phyloP scores from a whole-genome alignment of 2,888 invertebrate genomes.

The Ichneumoninae sp. region DNA sequence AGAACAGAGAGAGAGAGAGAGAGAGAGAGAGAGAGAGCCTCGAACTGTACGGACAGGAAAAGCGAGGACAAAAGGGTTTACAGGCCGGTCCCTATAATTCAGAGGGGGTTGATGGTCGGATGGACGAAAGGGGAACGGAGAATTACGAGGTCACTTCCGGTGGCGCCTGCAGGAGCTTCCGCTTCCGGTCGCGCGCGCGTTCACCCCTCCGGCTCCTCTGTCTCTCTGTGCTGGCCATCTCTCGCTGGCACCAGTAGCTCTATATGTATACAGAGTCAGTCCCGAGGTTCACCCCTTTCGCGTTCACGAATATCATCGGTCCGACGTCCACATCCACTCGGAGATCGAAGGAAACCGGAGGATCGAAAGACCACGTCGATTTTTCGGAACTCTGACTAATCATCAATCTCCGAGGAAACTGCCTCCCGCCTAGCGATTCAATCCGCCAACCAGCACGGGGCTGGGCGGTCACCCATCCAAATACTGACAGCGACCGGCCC shows the following conservation, averaged over 20 bases:
- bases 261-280: conserved; percentile 19
- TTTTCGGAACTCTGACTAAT: background rate
- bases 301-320: conserved; percentile 47
- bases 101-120: conserved; percentile 74
- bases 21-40: conserved; percentile 54
- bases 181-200: conserved; percentile 81
- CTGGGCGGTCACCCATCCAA: too few relatives aligned
- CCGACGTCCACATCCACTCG: conserved; percentile 28
- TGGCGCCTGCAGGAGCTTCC: conserved; percentile 84
- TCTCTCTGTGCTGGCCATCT: conserved; percentile 67
- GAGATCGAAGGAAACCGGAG: conserved; percentile 27
- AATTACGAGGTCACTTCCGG: conserved; percentile 85
- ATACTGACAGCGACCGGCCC: too few relatives aligned
- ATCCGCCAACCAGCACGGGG: too few relatives aligned
- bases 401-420: too few relatives aligned
- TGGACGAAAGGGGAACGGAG: conserved; percentile 77
- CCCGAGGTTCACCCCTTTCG: conserved; percentile 42
- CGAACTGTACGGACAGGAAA: conserved; percentile 78
- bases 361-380: background rate
- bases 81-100: conserved; percentile 82
- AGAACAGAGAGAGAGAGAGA: conserved; percentile 20
- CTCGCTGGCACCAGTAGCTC: conserved; percentile 42
- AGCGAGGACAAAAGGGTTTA: conserved; percentile 83
- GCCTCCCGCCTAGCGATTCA: too few relatives aligned
- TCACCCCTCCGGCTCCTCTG: conserved; percentile 66